A percentile compares a stretch with the other conserved stretches of the same genome.
Conservation (phyloP, 2,797 vertebrate species). For the Lacerta viridis region DNA sequence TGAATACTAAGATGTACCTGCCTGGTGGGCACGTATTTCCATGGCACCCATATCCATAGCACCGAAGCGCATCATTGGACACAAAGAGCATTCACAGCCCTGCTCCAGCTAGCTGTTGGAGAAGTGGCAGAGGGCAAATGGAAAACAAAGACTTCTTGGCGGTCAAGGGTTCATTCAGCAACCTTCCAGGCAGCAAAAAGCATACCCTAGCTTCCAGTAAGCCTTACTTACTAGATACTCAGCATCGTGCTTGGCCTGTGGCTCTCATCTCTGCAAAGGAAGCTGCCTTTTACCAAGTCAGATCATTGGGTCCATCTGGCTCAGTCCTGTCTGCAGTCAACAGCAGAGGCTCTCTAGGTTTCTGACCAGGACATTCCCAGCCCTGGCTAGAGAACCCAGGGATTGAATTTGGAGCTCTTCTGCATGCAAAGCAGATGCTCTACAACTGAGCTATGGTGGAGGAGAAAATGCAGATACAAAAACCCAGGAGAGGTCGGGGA, state of each 20-base stretch:
- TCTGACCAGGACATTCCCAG: no score
- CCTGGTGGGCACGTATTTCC: neutral
- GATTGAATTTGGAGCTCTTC: no score
- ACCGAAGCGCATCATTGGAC: neutral
- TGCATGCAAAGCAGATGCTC: no score
- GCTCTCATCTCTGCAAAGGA: no score
- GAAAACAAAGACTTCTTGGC: no score
- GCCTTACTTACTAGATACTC: no score
- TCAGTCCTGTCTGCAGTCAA: no score
- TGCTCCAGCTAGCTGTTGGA: neutral
- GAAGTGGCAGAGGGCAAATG: neutral
- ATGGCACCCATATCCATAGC: neutral
- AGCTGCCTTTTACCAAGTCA: no score
- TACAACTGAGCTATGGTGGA: no score
- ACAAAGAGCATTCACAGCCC: neutral
- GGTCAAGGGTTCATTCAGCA: neutral
- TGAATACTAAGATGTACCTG: neutral
- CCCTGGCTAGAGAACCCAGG: no score
- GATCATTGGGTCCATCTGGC: no score
- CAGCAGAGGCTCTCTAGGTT: no score
- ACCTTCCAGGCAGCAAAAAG: neutral
- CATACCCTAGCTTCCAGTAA: neutral
- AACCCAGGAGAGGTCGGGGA: neutral
- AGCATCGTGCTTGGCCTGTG: neutral
- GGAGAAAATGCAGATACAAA: neutral